Base-by-base conservation (phyloP, 2,113 vertebrate species). In the Macaca mulatta region DNA sequence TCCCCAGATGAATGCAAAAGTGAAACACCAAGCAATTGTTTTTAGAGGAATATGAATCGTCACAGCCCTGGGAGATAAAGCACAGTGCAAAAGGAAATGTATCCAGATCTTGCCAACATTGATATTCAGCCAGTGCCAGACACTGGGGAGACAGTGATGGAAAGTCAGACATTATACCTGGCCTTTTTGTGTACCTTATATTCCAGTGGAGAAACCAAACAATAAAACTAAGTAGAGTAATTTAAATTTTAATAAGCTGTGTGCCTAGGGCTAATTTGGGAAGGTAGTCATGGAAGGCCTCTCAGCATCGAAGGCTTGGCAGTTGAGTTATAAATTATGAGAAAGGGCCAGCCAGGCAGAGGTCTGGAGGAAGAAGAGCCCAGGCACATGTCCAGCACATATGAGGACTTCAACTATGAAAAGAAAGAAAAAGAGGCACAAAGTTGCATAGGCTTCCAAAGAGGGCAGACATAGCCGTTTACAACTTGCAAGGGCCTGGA, bases 381-480 rank as follows among this genome's bases (percentile, higher is more conserved):
- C 74, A 52, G 69, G 1, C 4, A 1, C 18, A 35, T 32, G 35
- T 22, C 35, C 59, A 78, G 32, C 35, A 48, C 0, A 12, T 5
- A 9, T 12, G 70, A 27, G 69, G 30, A 18, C 48, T 79, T 93
- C 59, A 32, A 2, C 45, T 86, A 30, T 7, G 25, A 50, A 38
- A 45, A 3, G 23, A 50, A 72, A 70, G 38, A 70, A 78, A 69
- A 32, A 89, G 64, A 89, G 7, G 4, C 16, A 22, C 72, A 40
- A 69, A 83, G 82, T 9, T 23, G 9, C 75, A 32, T 8, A 1
- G 61, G 17, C 84, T 55, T 40, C 35, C 87, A 23, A 70, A 80
- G 94, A 93, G 48, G 69, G 72, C 80, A 96, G 75, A 95, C 25
- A 11, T 0, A 12, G 97, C 90, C 72, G 12, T 82, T 96, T 80